Evolutionary conservation across 2,888 invertebrate genomes (phyloP).

Genomic region (Amaurobius ferox): DNA sequence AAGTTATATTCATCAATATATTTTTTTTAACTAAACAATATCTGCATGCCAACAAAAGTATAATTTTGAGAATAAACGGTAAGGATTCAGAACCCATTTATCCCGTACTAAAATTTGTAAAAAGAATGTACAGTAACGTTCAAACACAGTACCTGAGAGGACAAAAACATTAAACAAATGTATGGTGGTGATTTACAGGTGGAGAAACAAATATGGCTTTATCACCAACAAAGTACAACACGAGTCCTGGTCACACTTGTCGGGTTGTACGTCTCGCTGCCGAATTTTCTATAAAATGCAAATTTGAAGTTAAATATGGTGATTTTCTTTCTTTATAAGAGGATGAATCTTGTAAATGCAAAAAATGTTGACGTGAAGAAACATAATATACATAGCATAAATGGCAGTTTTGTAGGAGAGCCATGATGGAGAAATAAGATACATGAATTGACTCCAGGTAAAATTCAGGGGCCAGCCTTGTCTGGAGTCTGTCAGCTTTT

Average conservation of each 20-base stretch:
- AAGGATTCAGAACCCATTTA: neutral
- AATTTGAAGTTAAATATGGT: slow-evolving; percentile 47
- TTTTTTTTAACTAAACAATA: slow-evolving; percentile 8
- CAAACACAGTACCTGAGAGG: slow-evolving; percentile 62
- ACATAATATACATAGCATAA: slow-evolving; percentile 30
- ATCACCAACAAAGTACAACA: slow-evolving; percentile 27
- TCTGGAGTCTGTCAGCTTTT: slow-evolving; percentile 43
- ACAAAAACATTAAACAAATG: slow-evolving; percentile 52
- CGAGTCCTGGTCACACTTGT: neutral
- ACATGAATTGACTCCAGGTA: slow-evolving; percentile 9
- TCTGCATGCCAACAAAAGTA: slow-evolving; percentile 15
- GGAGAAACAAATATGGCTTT: slow-evolving; percentile 48
- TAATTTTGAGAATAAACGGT: neutral
- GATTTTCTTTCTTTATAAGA: slow-evolving; percentile 4
- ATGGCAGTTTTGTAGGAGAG: slow-evolving; percentile 24
- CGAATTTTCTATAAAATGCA: slow-evolving; percentile 33
- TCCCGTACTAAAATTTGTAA: neutral
- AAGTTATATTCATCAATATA: neutral
- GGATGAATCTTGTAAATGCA: slow-evolving; percentile 31
- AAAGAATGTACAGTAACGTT: slow-evolving; percentile 15
- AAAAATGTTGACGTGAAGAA: slow-evolving; percentile 29
- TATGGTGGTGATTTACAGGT: slow-evolving; percentile 32
- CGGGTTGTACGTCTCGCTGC: neutral
- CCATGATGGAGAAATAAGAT: slow-evolving; percentile 17
- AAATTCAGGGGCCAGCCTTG: slow-evolving; percentile 12